Conservation (phyloP, 2,888 invertebrate genomes). For the Lissonota sp. region DNA sequence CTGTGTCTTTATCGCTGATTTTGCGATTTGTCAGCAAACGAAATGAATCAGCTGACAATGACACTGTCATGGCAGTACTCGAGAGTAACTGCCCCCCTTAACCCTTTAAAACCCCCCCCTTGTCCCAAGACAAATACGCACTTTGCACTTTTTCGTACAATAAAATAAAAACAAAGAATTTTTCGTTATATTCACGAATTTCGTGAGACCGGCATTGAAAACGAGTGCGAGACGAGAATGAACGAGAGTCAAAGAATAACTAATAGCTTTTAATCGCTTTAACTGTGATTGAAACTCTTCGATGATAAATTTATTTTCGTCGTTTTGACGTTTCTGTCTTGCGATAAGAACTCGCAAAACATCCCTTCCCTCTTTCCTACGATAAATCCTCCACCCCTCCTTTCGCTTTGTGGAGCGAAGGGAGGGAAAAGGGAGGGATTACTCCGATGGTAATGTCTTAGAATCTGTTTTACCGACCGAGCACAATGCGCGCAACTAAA, state of each 20-base stretch:
- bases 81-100: slow-evolving; percentile 36
- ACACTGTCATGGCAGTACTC: slow-evolving; percentile 61
- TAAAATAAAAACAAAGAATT: neutral
- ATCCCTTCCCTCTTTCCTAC: neutral
- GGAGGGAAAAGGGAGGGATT: no score
- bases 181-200: neutral
- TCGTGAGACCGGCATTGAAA: neutral
- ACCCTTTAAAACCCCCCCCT: no score
- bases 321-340: slow-evolving; percentile 51
- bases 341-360: slow-evolving; percentile 14
- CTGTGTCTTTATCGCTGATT: slow-evolving; percentile 27
- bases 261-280: neutral
- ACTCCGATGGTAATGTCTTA: neutral
- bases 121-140: slow-evolving; percentile 22
- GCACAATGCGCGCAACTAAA: neutral
- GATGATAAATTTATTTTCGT: slow-evolving; percentile 35
- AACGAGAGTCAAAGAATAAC: neutral
- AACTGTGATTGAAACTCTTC: neutral
- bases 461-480: no score
- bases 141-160: slow-evolving; percentile 22
- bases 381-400: neutral
- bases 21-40: slow-evolving; percentile 6
- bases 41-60: slow-evolving; percentile 73
- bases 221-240: no score
- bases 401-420: neutral